Evolutionary conservation across 2,797 vertebrate species (phyloP).

Genomic region (Euthynnus affinis): DNA sequence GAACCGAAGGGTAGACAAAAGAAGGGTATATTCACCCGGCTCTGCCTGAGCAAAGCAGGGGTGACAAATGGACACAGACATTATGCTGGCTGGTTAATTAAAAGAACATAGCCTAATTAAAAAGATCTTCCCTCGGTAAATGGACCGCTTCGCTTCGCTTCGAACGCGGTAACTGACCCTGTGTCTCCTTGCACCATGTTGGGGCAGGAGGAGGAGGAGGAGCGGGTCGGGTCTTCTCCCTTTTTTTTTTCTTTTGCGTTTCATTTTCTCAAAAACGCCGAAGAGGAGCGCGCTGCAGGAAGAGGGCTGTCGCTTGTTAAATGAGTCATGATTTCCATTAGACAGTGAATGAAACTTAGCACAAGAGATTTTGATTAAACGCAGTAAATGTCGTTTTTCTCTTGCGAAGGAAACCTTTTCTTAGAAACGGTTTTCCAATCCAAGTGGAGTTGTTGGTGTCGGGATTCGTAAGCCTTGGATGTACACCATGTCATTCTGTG

Average conservation of each 20-base stretch:
- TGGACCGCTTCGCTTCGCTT: conserved; percentile 44
- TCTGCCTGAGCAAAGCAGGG: conserved; percentile 44
- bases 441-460: background rate
- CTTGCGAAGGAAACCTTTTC: background rate
- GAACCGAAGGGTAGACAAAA: conserved; percentile 67
- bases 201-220: no score
- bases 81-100: conserved; percentile 81
- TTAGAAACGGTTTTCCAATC: background rate
- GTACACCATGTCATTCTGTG: background rate
- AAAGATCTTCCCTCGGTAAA: conserved; percentile 71
- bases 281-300: conserved; percentile 33
- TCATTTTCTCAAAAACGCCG: no score
- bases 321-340: conserved; percentile 54
- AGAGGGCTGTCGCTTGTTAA: conserved; percentile 38
- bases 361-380: conserved; percentile 50
- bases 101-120: conserved; percentile 80
- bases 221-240: no score
- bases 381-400: conserved; percentile 32
- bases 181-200: conserved; percentile 55
- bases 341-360: conserved; percentile 33
- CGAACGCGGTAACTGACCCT: conserved; percentile 68
- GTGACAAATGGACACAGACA: conserved; percentile 77
- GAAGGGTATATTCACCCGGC: conserved; percentile 49
- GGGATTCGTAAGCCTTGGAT: background rate
- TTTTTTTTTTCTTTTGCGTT: no score